Evolutionary conservation across 1,140 invertebrate genomes (phyloP).

Genomic region (Orius insidiosus): DNA sequence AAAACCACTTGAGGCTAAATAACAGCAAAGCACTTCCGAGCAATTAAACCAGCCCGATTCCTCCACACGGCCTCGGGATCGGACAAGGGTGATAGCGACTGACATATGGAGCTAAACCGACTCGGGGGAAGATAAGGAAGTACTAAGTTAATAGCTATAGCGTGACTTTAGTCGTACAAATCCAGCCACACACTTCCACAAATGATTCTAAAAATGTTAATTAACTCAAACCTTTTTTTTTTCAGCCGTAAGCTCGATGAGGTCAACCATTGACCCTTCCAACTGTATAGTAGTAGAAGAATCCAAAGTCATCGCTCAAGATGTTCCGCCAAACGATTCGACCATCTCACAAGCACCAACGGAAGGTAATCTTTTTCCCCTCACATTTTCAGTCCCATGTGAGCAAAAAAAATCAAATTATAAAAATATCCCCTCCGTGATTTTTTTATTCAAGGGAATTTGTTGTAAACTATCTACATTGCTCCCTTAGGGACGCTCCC

Average conservation of each 20-base stretch:
- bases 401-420: no score
- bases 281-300: conserved; percentile 80
- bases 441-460: conserved; percentile 1
- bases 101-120: no score
- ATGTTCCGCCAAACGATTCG: conserved; percentile 40
- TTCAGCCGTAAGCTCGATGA: conserved; percentile 72
- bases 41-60: no score
- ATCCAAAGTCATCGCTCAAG: conserved; percentile 69
- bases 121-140: no score
- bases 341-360: conserved; percentile 54
- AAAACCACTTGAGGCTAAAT: no score
- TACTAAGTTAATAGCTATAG: no score
- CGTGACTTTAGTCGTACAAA: background rate
- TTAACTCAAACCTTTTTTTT: conserved; percentile 23
- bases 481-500: conserved; percentile 10
- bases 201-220: background rate
- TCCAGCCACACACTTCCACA: background rate
- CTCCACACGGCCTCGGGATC: no score
- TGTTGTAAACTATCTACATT: background rate
- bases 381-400: no score
- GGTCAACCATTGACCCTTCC: conserved; percentile 60
- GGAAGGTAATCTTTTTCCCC: conserved; percentile 35
- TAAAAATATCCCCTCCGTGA: no score
- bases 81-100: no score
- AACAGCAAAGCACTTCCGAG: no score